Evolutionary conservation across 2,113 vertebrate species (phyloP).

Genomic region (Boulengerochromis microlepis): DNA sequence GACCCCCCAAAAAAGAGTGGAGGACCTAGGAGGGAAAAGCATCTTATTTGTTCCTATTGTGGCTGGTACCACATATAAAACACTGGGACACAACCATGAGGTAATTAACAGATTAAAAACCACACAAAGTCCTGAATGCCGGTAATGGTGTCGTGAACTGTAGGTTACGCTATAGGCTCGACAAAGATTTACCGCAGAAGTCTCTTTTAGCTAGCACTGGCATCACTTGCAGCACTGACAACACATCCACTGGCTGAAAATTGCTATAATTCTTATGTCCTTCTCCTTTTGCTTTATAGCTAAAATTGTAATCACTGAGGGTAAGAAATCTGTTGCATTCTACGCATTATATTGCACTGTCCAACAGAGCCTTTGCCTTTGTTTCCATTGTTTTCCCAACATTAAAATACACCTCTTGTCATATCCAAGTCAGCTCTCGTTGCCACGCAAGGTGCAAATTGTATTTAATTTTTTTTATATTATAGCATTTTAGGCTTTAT

Average conservation of each 20-base stretch:
- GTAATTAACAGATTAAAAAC: not conserved
- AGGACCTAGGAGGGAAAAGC: not conserved
- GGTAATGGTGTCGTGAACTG: not conserved
- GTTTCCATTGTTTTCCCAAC: constrained; percentile 9
- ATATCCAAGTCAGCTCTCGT: not conserved
- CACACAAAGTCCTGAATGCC: not conserved
- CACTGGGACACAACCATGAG: not conserved
- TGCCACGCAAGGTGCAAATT: not conserved
- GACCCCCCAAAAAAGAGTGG: not conserved
- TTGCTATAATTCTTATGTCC: not conserved
- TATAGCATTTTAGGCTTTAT: not conserved
- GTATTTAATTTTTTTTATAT: not conserved
- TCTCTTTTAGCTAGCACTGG: not conserved
- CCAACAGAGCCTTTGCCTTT: constrained; percentile 20
- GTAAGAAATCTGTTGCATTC: not conserved
- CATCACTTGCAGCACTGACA: not conserved
- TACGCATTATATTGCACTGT: not conserved
- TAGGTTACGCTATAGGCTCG: accelerated
- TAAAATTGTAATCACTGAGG: not conserved
- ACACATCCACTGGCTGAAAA: not conserved
- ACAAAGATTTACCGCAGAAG: not conserved
- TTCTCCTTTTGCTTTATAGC: not conserved
- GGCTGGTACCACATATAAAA: not conserved
- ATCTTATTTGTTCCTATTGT: not conserved
- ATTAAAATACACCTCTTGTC: not conserved